Percentiles rank a stretch among this genome's conserved stretches.
Evolutionary conservation across 2,888 invertebrate genomes (phyloP).

Genomic region (Rhingia campestris): DNA sequence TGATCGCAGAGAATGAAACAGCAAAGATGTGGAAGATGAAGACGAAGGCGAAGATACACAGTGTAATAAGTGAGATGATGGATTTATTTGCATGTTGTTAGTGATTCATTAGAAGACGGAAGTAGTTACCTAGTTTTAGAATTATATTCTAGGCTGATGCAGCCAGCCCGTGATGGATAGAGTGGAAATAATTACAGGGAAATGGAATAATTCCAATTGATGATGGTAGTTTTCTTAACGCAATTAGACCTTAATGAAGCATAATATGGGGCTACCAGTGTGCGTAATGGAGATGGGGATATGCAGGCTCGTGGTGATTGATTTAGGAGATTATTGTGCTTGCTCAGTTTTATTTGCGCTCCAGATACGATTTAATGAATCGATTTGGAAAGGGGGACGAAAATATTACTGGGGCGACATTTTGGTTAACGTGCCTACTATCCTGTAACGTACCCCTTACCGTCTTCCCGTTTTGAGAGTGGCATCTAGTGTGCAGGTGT

Average conservation of each 20-base stretch:
- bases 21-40: neutral
- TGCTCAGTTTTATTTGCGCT: no score
- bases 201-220: conserved; percentile 43
- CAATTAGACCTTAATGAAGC: conserved; percentile 48
- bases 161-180: conserved; percentile 26
- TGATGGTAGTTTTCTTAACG: conserved; percentile 38
- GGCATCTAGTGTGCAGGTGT: no score
- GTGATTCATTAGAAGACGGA: conserved; percentile 71
- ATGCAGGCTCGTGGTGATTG: neutral
- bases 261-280: neutral
- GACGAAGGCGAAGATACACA: conserved; percentile 18
- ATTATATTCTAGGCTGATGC: conserved; percentile 59
- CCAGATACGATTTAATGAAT: no score
- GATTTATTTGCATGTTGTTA: conserved; percentile 70
- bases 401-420: no score
- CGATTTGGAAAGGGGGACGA: no score
- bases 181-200: conserved; percentile 58
- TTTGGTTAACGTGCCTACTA: no score
- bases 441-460: no score
- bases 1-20: conserved; percentile 41
- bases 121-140: conserved; percentile 63
- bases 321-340: neutral
- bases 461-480: no score
- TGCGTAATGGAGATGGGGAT: neutral
- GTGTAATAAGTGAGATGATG: conserved; percentile 66